Conservation (phyloP, 2,797 vertebrate species). For the Emys orbicularis region DNA sequence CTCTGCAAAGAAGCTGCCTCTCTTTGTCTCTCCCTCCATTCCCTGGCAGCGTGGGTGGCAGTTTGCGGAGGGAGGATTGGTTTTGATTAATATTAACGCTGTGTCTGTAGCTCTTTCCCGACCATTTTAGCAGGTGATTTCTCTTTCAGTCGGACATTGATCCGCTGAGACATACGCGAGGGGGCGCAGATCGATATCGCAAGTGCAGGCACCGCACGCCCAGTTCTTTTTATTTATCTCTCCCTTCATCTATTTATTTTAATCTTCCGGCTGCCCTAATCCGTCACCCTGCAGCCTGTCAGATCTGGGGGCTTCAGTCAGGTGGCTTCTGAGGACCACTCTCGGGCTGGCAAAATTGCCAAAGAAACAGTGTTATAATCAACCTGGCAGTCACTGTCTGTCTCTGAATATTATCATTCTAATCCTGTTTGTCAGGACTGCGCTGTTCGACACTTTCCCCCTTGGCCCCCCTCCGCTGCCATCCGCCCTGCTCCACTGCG, state of each 20-base stretch:
- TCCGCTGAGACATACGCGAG: background rate
- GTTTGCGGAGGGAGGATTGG: background rate
- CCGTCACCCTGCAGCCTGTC: background rate
- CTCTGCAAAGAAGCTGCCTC: background rate
- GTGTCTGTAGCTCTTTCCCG: background rate
- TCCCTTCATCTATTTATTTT: constrained; percentile 50
- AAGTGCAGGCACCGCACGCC: background rate
- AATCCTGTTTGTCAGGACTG: accelerated
- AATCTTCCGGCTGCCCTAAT: background rate
- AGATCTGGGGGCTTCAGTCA: accelerated
- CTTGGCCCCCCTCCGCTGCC: background rate
- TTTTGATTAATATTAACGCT: constrained; percentile 29
- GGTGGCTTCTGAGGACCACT: background rate
- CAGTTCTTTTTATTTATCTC: background rate
- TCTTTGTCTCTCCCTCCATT: constrained; percentile 50
- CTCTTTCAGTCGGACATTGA: background rate
- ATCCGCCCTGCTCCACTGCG: background rate
- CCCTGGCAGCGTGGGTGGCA: background rate
- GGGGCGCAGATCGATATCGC: background rate
- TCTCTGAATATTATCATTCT: background rate
- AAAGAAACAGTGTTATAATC: background rate
- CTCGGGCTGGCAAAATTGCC: background rate
- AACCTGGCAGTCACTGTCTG: accelerated
- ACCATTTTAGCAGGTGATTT: background rate
- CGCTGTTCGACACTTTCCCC: background rate